These are phyloP conservation scores for Sclerodermus sp. DNA, from an alignment of 2,888 invertebrate genomes.

Conservation along the genomic window DNA sequence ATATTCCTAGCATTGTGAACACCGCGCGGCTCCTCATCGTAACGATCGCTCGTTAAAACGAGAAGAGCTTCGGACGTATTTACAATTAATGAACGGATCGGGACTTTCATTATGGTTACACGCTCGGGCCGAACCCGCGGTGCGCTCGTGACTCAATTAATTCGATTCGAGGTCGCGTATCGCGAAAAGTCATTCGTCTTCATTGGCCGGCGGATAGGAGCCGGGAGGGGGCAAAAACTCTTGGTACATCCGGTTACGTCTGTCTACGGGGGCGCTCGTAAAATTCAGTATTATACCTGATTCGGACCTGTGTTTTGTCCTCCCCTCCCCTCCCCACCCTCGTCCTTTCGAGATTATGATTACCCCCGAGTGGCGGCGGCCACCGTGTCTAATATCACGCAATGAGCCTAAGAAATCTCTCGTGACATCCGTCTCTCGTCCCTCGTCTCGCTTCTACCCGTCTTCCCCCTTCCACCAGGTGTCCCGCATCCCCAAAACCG, in stretches of 20 bases:
- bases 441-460: too few species aligned
- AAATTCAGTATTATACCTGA: constrained; percentile 48
- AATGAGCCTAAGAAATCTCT: constrained; percentile 38
- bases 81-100: too few species aligned
- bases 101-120: too few species aligned
- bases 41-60: background rate
- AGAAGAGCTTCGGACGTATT: too few species aligned
- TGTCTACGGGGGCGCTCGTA: constrained; percentile 39
- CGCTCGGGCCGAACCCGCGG: too few species aligned
- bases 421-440: constrained; percentile 6
- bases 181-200: constrained; percentile 12
- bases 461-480: constrained; percentile 7
- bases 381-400: constrained; percentile 53
- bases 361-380: constrained; percentile 37
- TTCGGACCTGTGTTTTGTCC: constrained; percentile 50
- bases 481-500: constrained; percentile 13
- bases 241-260: constrained; percentile 42
- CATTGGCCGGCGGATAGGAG: constrained; percentile 15
- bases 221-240: constrained; percentile 37
- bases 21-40: background rate
- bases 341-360: constrained; percentile 46
- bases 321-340: constrained; percentile 1
- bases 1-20: too few species aligned
- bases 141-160: too few species aligned
- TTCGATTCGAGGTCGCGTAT: too few species aligned